Base-by-base conservation (phyloP, 2,797 vertebrate species). In the Craterocephalus amniculus region DNA sequence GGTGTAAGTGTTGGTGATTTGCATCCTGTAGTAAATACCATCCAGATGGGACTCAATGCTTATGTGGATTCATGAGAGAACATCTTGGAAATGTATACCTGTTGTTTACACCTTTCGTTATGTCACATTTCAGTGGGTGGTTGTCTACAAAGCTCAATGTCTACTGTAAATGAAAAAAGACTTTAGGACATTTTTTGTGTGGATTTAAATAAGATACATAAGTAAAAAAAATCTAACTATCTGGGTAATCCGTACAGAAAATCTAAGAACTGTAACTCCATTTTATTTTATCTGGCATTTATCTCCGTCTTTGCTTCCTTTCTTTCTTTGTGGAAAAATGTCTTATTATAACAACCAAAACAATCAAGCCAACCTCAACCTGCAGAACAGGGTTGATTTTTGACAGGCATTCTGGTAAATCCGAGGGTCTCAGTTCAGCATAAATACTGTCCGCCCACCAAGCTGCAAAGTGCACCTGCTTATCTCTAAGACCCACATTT, bases 401-500 rank as follows among this genome's bases (percentile, higher is more conserved):
- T 54, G 74, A 75, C 63, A 62, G 63, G 18, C 26, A 6, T 36
- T 35, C 69, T 18, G 57, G 27, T 59, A 60, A 72, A 71, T 40
- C 64, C 27, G 54, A 79, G 78, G 67, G 68, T 55, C 51, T 36
- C 48, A 67, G 66, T 75, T 83, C 36, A 70, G 78, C 76, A 76
- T 1, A 20, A 80, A 72, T 60, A 70, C 60, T 74, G 65, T 61
- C 67, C 63, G 70, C 78, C 82, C 67, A 73, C 78, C 56, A 79
- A 66, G 83, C 78, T 78, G 55, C 63, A 76, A 69, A 78, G 63
- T 52, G 70, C 43, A 72, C 61, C 61, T 71, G 79, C 84, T 90
- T 90, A 90, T 90, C 87, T 88, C 71, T 16, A 56, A 76, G 65
- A 78, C 69, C 70, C 91, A 91, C 80, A 73, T 81, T 90, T 88